These are phyloP conservation scores for Apis laboriosa DNA, from an alignment of 1,140 invertebrate genomes.

Conservation along the genomic window DNA sequence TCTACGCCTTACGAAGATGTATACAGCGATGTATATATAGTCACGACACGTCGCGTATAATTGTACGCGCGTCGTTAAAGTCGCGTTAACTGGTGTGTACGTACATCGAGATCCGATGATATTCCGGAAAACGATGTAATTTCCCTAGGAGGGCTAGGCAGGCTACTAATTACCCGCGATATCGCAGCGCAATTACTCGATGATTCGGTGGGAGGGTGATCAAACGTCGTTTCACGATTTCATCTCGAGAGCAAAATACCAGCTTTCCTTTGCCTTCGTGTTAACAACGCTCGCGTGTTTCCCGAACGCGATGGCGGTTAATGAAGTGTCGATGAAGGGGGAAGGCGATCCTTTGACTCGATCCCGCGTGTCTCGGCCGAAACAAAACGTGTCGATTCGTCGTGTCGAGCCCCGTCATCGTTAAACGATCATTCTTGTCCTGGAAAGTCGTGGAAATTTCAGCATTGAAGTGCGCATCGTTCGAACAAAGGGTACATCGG, in stretches of 20 bases:
- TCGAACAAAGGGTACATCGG: too few species aligned
- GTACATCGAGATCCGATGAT: slow-evolving; percentile 8
- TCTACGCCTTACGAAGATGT: too few species aligned
- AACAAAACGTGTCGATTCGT: too few species aligned
- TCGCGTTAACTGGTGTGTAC: slow-evolving; percentile 41
- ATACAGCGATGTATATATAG: too few species aligned
- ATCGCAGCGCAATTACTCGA: slow-evolving; percentile 44
- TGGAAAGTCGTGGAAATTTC: too few species aligned
- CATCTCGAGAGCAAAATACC: background rate
- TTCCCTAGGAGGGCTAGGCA: slow-evolving; percentile 59
- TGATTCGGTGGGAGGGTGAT: slow-evolving; percentile 37
- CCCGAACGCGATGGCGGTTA: slow-evolving; percentile 7
- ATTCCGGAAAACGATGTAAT: slow-evolving; percentile 52
- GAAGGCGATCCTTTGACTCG: too few species aligned
- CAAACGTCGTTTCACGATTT: slow-evolving; percentile 6
- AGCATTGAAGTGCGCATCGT: too few species aligned
- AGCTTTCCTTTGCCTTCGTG: background rate
- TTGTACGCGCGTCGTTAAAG: background rate
- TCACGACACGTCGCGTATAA: background rate
- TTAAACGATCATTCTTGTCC: too few species aligned
- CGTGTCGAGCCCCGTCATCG: too few species aligned
- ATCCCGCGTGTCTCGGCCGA: too few species aligned
- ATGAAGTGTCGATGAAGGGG: background rate
- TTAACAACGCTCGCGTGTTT: slow-evolving; percentile 1
- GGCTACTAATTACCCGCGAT: slow-evolving; percentile 68